Evolutionary conservation across 2,113 vertebrate genomes (phyloP), one percentile per base, ranked within the genome.

Genomic region (Heterocephalus glaber): DNA sequence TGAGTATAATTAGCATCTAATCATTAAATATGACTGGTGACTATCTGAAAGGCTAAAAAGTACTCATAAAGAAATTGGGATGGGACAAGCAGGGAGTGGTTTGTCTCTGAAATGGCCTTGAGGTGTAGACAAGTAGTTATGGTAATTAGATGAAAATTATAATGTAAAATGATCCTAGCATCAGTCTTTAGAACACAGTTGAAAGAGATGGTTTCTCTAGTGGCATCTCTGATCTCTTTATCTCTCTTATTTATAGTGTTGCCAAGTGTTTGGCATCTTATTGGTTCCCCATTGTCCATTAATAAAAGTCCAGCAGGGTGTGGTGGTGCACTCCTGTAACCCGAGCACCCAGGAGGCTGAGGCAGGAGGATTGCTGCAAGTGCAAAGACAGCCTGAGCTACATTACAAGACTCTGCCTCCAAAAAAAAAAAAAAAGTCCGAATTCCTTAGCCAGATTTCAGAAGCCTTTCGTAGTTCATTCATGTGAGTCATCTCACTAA

Each of bases 241-340:
- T 77, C 65, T 81, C 72, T 92, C 19, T 65, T 88, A 38, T 92
- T 89, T 41, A 38, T 54, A 60, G 41, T 74, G 26, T 89, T 95
- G 72, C 86, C 56, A 22, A 52, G 0, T 81, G 11, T 95, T 86
- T 89, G 14, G 7, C 56, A 9, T 80, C 47, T 56, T 80, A 72
- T 0, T 47, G 3, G 2, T 89, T 86, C 10, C 7, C 2, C 56
- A 24, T 66, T 68, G 20, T 89, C 26, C 44, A 12, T 70, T 61
- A 84, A 77, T 84, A 60, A 81, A 82, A 72, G 35, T 66, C 60
- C 28, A 77, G 44, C 17, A 13, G 74, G 68, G 12, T 2, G 14
- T 47, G 72, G 44, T 76, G 13, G 41, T 76, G 26, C 7, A 47
- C 44, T 49, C 7, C 44, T 49, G 26, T 49, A 49, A 77, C 3